phyloP scores from a whole-genome alignment of 2,888 invertebrate genomes.

The Drosophila quasianomalipes region DNA sequence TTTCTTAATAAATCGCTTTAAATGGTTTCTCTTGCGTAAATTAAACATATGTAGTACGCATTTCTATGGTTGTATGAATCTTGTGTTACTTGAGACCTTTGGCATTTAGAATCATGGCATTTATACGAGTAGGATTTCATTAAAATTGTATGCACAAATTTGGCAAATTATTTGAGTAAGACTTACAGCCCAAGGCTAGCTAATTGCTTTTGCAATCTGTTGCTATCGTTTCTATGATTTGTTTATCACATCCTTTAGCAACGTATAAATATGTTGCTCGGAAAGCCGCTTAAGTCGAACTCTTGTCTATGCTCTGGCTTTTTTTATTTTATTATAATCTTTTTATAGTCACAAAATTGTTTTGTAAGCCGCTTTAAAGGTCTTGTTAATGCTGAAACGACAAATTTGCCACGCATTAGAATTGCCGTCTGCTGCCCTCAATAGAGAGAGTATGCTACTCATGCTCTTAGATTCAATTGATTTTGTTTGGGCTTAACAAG shows the following conservation, averaged over 20 bases:
- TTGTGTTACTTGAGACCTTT: constrained; percentile 20
- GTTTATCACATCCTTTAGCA: not conserved
- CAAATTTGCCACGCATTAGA: constrained; percentile 49
- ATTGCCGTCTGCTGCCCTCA: constrained; percentile 18
- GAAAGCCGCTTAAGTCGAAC: constrained; percentile 44
- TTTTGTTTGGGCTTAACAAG: constrained; percentile 22
- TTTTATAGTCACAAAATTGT: constrained; percentile 61
- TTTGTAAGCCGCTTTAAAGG: constrained; percentile 67
- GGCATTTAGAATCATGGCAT: constrained; percentile 25
- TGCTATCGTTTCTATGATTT: constrained; percentile 16
- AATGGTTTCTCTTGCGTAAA: constrained; percentile 54
- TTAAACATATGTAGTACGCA: constrained; percentile 62
- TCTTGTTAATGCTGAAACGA: constrained; percentile 64
- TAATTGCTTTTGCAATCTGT: constrained; percentile 40
- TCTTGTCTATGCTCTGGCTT: constrained; percentile 24
- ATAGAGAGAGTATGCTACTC: constrained; percentile 6
- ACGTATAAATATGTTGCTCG: constrained; percentile 12
- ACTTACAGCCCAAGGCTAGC: constrained; percentile 9
- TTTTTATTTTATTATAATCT: constrained; percentile 25
- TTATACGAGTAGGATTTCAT: constrained; percentile 34
- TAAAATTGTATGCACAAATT: constrained; percentile 51
- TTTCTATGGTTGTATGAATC: constrained; percentile 36
- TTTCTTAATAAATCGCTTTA: constrained; percentile 61
- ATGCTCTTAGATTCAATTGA: constrained; percentile 19
- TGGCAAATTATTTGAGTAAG: constrained; percentile 7